Evolutionary conservation across 2,888 invertebrate species (phyloP), one percentile per base, ranked within the genome.

Genomic region (Dryobota labecula): DNA sequence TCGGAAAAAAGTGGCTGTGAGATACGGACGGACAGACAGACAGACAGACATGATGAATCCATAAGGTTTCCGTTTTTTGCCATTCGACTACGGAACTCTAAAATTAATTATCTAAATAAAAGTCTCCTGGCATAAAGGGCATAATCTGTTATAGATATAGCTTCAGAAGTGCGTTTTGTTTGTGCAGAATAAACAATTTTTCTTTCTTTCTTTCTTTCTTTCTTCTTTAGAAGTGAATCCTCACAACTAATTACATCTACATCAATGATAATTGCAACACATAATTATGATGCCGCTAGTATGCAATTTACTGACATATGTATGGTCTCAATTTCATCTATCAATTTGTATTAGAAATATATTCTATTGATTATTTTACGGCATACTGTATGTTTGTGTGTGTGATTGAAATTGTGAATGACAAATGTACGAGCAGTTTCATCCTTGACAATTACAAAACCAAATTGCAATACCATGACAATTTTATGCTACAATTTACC

Each of bases 401-500:
- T 8, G 18, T 11, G 0, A 51, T 30, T 8, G n/a, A 61, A 45
- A 30, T 7, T 3, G 2, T 27, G 7, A 53, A 7, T 45, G 18
- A 60, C 41, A 41, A 58, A 60, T 43, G 24, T 30, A 49, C 30
- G n/a, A 51, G 38, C 27, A 45, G n/a, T 76, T 41, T 18, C 33
- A 43, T 76, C 6, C 18, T 11, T 30, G n/a, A 33, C 36, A 62
- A 73, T 43, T 71, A 13, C 36, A 51, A 33, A 27, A 27, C 33
- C 20, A 18, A 57, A 38, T 57, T 67, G 53, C 15, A 27, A 70
- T 70, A 38, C 38, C 49, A 54, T 45, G 61, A 41, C 13, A 60
- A 64, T 67, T 82, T 77, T 77, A n/a, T n/a, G n/a, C n/a, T n/a
- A n/a, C n/a, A n/a, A n/a, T 30, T 45, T 54, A 54, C 62, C 24